These are phyloP conservation scores for Pteropus rufus DNA, from an alignment of 2,797 vertebrate species.

Conservation along the genomic window DNA sequence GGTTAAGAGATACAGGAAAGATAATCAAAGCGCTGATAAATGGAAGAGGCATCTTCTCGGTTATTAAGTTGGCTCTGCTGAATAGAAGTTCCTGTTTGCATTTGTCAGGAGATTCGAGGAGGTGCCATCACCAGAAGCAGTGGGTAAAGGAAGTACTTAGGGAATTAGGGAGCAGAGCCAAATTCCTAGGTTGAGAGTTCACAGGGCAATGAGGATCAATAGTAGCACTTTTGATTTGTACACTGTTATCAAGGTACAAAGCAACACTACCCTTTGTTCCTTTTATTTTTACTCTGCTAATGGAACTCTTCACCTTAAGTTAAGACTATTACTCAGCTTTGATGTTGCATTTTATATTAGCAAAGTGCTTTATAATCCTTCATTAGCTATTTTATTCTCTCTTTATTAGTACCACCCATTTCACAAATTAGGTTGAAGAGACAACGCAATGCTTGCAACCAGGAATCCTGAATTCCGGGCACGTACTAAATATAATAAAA, in stretches of 20 bases:
- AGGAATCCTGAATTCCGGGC: not conserved
- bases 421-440: slow-evolving; percentile 34
- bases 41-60: slow-evolving; percentile 35
- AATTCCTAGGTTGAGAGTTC: slow-evolving; percentile 65
- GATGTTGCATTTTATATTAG: slow-evolving; percentile 59
- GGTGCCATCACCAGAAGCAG: not conserved
- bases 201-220: slow-evolving; percentile 58
- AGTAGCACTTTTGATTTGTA: slow-evolving; percentile 52
- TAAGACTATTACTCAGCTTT: slow-evolving; percentile 66
- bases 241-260: slow-evolving; percentile 68
- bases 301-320: slow-evolving; percentile 58
- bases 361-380: slow-evolving; percentile 71
- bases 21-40: slow-evolving; percentile 54
- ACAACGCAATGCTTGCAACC: not conserved
- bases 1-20: slow-evolving; percentile 50
- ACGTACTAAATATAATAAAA: not conserved
- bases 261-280: slow-evolving; percentile 72
- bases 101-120: slow-evolving; percentile 3
- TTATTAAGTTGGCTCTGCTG: not conserved
- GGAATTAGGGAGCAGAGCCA: slow-evolving; percentile 54
- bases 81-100: slow-evolving; percentile 52
- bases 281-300: slow-evolving; percentile 55
- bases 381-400: slow-evolving; percentile 58
- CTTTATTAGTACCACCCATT: slow-evolving; percentile 51
- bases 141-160: slow-evolving; percentile 38